A percentile compares a stretch with the other conserved stretches of the same genome.
Evolutionary conservation across 2,888 invertebrate genomes (phyloP).

Genomic region (Ptychoptera contaminata): DNA sequence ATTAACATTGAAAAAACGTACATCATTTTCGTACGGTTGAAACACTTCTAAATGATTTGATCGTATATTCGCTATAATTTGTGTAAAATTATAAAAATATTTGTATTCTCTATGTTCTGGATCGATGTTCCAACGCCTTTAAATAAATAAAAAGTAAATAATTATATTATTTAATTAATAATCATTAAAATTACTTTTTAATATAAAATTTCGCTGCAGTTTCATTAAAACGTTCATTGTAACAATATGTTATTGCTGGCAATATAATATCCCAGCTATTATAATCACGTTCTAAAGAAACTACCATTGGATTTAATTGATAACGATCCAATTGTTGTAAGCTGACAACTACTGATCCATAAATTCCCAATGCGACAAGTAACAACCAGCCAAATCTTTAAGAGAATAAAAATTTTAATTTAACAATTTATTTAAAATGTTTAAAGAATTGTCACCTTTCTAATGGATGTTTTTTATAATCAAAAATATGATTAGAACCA

Average conservation of each 20-base stretch:
- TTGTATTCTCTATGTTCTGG: constrained; percentile 28
- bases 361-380: background rate
- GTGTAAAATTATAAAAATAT: constrained; percentile 33
- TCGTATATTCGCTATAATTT: constrained; percentile 32
- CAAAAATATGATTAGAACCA: too few species aligned
- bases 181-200: constrained; percentile 1
- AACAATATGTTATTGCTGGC: constrained; percentile 9
- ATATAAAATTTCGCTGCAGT: constrained; percentile 2
- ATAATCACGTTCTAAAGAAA: constrained; percentile 9
- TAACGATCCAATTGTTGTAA: constrained; percentile 8
- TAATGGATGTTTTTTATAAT: too few species aligned
- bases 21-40: constrained; percentile 28
- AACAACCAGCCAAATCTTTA: background rate
- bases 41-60: constrained; percentile 28
- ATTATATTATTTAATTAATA: too few species aligned
- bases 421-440: too few species aligned
- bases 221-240: constrained; percentile 3
- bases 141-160: background rate
- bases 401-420: too few species aligned
- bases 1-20: constrained; percentile 28
- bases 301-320: constrained; percentile 9
- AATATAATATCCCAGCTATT: constrained; percentile 8
- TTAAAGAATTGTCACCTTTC: too few species aligned
- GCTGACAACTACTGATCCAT: background rate
- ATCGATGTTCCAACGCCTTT: constrained; percentile 28